Evolutionary conservation across 1,140 invertebrate genomes (phyloP).

Genomic region (Pseudomyrmex cubaensis): DNA sequence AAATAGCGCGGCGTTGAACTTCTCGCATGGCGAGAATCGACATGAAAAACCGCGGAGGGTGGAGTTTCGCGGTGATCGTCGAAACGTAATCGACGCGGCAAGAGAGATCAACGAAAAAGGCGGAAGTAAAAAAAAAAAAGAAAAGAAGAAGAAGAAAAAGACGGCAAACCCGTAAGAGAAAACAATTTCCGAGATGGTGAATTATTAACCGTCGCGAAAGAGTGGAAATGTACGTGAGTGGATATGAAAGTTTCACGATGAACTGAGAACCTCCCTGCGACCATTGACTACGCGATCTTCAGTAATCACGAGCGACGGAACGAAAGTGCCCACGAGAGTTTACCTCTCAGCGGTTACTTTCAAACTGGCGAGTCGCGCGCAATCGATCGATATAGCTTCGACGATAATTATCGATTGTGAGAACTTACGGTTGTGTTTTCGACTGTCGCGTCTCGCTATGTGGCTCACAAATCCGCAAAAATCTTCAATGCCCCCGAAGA

Average conservation of each 20-base stretch:
- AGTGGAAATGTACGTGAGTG: neutral
- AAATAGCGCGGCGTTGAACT: conserved; percentile 7
- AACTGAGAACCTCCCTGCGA: neutral
- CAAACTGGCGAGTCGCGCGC: neutral
- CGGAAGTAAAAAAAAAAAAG: neutral
- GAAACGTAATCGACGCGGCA: conserved; percentile 30
- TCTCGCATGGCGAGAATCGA: conserved; percentile 3
- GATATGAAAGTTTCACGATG: conserved; percentile 1
- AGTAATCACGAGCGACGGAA: neutral
- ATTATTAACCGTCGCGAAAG: neutral
- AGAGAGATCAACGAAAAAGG: neutral
- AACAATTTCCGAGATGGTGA: neutral
- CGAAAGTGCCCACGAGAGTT: neutral
- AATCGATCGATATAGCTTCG: conserved; percentile 28
- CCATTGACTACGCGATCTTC: conserved; percentile 27
- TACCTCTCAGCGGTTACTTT: neutral
- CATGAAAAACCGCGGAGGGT: conserved; percentile 26
- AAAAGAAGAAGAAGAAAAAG: neutral
- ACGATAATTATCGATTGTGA: neutral
- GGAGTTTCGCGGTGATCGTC: conserved; percentile 11
- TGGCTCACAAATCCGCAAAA: neutral
- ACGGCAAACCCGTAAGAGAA: neutral
- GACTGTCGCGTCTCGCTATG: conserved; percentile 3
- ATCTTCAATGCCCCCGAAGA: neutral
- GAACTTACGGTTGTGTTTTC: neutral